Conservation (phyloP, 1,140 invertebrate genomes). For the Arctopsyche grandis region DNA sequence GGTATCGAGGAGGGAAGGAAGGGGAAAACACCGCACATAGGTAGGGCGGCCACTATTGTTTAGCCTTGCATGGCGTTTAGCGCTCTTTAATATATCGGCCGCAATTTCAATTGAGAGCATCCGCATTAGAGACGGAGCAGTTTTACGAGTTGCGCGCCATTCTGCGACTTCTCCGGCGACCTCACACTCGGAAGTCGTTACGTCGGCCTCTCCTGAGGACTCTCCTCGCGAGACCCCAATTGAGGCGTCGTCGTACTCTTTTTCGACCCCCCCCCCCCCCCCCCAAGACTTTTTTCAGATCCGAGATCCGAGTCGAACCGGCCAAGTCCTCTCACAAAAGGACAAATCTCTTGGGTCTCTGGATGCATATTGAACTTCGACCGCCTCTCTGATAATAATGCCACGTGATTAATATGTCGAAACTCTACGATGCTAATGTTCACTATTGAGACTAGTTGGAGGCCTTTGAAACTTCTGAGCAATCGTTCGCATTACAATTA, state of each 20-base stretch:
- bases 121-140: slow-evolving; percentile 52
- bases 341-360: no score
- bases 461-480: no score
- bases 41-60: slow-evolving; percentile 47
- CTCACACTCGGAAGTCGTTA: slow-evolving; percentile 33
- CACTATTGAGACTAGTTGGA: no score
- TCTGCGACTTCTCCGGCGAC: slow-evolving; percentile 28
- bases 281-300: no score
- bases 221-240: slow-evolving; percentile 3
- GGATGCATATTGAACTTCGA: no score
- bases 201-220: neutral
- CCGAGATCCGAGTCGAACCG: no score
- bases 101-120: slow-evolving; percentile 55
- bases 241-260: neutral
- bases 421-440: no score
- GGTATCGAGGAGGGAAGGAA: no score
- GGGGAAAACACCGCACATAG: slow-evolving; percentile 10
- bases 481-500: no score
- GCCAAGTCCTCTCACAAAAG: no score
- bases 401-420: no score
- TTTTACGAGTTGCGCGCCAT: slow-evolving; percentile 43
- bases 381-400: no score
- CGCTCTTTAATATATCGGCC: slow-evolving; percentile 53
- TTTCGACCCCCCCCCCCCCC: neutral
- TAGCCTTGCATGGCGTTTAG: slow-evolving; percentile 55